These are phyloP conservation scores for Polypterus senegalus DNA, from an alignment of 2,113 vertebrate genomes.

Conservation along the genomic window DNA sequence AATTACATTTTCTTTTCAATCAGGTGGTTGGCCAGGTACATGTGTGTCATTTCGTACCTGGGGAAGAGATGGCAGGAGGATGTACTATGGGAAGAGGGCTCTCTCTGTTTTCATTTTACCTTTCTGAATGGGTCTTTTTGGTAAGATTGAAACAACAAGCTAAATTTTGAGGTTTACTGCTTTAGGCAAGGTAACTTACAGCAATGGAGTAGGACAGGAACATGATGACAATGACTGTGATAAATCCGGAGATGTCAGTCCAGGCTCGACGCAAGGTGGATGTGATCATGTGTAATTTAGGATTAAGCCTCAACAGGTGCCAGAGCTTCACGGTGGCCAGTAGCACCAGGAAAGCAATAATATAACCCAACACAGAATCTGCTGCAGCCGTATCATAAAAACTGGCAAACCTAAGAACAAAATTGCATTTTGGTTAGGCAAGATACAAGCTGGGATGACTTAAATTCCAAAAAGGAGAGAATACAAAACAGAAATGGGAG, in stretches of 20 bases:
- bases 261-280: constrained; percentile 72
- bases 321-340: constrained; percentile 84
- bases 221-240: constrained; percentile 73
- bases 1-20: too few species aligned
- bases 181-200: constrained; percentile 45
- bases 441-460: too few species aligned
- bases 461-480: too few species aligned
- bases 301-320: constrained; percentile 86
- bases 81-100: too few species aligned
- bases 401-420: constrained; percentile 53
- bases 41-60: too few species aligned
- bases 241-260: constrained; percentile 87
- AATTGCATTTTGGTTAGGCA: too few species aligned
- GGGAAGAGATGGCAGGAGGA: too few species aligned
- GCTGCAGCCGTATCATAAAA: constrained; percentile 78
- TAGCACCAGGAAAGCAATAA: constrained; percentile 84
- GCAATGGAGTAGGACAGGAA: constrained; percentile 79
- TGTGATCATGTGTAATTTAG: constrained; percentile 85
- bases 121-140: too few species aligned
- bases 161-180: too few species aligned
- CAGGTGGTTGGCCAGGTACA: too few species aligned
- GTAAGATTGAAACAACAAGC: too few species aligned
- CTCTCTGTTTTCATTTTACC: too few species aligned
- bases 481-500: background rate
- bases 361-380: constrained; percentile 75